Conservation (phyloP, 2,797 vertebrate species). For the Crocidura indochinensis region DNA sequence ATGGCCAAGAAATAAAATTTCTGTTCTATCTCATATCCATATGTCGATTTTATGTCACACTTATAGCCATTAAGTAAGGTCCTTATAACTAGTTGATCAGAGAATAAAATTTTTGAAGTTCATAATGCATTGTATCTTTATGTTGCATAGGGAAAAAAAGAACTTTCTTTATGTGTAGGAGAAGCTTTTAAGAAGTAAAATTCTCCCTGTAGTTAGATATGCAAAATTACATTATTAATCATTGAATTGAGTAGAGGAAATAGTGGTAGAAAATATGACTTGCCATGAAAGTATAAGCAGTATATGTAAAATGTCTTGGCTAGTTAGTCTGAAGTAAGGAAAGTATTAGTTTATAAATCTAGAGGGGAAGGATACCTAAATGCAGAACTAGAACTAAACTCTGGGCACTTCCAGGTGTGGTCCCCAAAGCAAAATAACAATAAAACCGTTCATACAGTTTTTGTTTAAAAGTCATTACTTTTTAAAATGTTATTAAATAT, state of each 20-base stretch:
- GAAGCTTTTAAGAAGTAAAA: not conserved
- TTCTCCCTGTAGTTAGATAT: not conserved
- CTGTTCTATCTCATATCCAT: too few relatives aligned
- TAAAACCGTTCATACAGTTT: not conserved
- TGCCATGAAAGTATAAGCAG: not conserved
- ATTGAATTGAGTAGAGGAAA: not conserved
- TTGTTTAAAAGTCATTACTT: constrained; percentile 29
- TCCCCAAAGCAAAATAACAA: not conserved
- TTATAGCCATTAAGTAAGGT: too few relatives aligned
- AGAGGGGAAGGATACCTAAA: not conserved
- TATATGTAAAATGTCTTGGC: not conserved
- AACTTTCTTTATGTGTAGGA: not conserved
- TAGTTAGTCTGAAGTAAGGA: too few relatives aligned
- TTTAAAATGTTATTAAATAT: not conserved
- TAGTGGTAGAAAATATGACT: not conserved
- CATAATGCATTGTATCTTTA: too few relatives aligned
- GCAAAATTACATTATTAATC: not conserved
- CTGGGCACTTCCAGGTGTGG: too few relatives aligned
- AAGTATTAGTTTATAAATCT: not conserved
- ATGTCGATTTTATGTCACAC: too few relatives aligned
- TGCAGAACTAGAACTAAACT: too few relatives aligned
- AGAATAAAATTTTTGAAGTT: too few relatives aligned
- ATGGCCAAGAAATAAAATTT: too few relatives aligned
- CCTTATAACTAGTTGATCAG: too few relatives aligned
- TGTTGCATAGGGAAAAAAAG: too few relatives aligned